Evolutionary conservation across 2,888 invertebrate species (phyloP), one percentile per base, ranked within the genome.

Genomic region (Melanophora roralis): DNA sequence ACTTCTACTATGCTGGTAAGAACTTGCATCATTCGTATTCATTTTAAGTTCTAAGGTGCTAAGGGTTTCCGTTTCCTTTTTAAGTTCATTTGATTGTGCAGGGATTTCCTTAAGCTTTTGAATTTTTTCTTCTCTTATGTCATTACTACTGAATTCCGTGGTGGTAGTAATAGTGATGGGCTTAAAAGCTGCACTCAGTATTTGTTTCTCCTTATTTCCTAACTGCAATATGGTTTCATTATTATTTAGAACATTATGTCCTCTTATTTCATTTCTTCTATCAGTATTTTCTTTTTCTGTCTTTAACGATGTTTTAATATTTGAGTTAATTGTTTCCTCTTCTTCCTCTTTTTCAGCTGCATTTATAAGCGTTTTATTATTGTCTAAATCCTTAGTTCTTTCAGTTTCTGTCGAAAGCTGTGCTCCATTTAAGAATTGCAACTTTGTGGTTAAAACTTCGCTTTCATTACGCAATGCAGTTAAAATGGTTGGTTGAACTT

Each of bases 261-360:
- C 2, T 9, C n/a, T n/a, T n/a, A n/a, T 49, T 38, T 57, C 43
- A 11, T 53, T 49, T 12, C 23, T 62, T 23, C 12, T 4, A 2
- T 38, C 36, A 0, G 19, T 14, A 4, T 27, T 7, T 55, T 21
- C 21, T 38, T 68, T 21, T 14, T 47, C 19, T 14, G 59, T 43
- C 36, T 23, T 57, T 14, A 38, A 16, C 0, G 21, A 19, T 16
- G n/a, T n/a, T n/a, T n/a, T n/a, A n/a, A n/a, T n/a, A n/a, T n/a
- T n/a, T n/a, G n/a, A n/a, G n/a, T n/a, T n/a, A n/a, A n/a, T n/a
- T n/a, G n/a, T n/a, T n/a, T n/a, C n/a, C n/a, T n/a, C n/a, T n/a
- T n/a, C n/a, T n/a, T n/a, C n/a, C n/a, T n/a, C n/a, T n/a, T 68
- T 68, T 36, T 62, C 55, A 12, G 75, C 62, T 53, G 69, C 76